phyloP scores from a whole-genome alignment of 2,113 vertebrate species.

The Motacilla tschutschensis region DNA sequence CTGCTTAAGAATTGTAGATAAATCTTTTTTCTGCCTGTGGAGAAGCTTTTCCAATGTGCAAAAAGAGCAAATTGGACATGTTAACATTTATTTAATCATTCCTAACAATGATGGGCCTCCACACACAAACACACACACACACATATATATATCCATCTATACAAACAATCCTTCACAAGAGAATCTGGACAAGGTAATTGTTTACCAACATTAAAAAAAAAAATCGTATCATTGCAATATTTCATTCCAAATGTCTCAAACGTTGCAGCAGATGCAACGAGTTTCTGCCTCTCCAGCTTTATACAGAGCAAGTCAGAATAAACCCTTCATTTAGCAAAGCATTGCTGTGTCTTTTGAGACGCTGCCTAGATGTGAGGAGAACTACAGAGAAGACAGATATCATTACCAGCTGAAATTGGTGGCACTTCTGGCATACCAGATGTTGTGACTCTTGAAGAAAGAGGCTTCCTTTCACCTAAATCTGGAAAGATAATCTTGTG shows the following conservation, averaged over 20 bases:
- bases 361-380: neutral
- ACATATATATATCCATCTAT: too few species aligned
- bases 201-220: neutral
- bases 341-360: neutral
- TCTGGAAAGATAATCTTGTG: neutral
- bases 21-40: neutral
- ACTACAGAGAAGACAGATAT: neutral
- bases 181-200: neutral
- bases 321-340: neutral
- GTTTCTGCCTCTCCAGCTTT: neutral
- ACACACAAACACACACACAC: neutral
- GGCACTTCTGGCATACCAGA: constrained; percentile 8
- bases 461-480: constrained; percentile 15
- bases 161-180: neutral
- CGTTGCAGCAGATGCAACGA: rapidly evolving
- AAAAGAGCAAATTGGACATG: neutral
- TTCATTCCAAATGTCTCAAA: neutral
- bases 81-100: neutral
- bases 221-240: neutral
- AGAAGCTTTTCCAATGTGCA: neutral
- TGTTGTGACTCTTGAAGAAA: neutral
- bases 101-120: neutral
- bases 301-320: neutral
- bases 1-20: neutral
- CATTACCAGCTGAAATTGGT: constrained; percentile 28